These are phyloP conservation scores for Micrastur ruficollis DNA, from an alignment of 2,797 vertebrate genomes.

Conservation along the genomic window DNA sequence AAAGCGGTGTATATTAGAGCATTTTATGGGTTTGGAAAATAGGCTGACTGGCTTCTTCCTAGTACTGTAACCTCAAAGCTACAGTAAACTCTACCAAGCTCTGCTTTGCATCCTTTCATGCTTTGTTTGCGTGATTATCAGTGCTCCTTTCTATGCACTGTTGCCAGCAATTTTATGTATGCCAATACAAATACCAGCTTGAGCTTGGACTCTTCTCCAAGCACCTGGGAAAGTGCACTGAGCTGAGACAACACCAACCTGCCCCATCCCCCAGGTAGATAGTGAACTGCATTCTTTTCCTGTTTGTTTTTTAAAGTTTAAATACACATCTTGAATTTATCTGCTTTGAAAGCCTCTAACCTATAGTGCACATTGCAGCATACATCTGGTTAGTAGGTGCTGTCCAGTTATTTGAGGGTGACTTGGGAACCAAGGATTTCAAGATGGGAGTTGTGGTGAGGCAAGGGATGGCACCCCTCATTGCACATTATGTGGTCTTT, in stretches of 20 bases:
- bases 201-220: conserved; percentile 54
- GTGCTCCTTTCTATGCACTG: conserved; percentile 50
- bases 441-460: not conserved
- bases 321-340: conserved; percentile 22
- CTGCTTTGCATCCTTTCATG: conserved; percentile 62
- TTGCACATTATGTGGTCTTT: not conserved
- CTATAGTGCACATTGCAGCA: not conserved
- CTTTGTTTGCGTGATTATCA: conserved; percentile 56
- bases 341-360: conserved; percentile 19
- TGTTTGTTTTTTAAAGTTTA: conserved; percentile 27
- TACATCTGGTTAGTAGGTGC: conserved; percentile 13
- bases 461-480: not conserved
- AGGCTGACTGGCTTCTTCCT: conserved; percentile 52
- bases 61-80: conserved; percentile 57
- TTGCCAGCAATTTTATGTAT: conserved; percentile 43
- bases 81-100: conserved; percentile 57
- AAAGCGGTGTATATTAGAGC: conserved; percentile 7
- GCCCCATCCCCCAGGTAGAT: conserved; percentile 10
- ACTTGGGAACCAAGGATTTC: conserved; percentile 29
- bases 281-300: conserved; percentile 56
- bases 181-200: conserved; percentile 54
- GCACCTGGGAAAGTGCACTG: conserved; percentile 61
- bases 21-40: conserved; percentile 44
- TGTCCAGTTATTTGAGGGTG: not conserved
- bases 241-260: conserved; percentile 49